phyloP scores from a whole-genome alignment of 2,888 invertebrate species.

The Trachelus iudaicus region DNA sequence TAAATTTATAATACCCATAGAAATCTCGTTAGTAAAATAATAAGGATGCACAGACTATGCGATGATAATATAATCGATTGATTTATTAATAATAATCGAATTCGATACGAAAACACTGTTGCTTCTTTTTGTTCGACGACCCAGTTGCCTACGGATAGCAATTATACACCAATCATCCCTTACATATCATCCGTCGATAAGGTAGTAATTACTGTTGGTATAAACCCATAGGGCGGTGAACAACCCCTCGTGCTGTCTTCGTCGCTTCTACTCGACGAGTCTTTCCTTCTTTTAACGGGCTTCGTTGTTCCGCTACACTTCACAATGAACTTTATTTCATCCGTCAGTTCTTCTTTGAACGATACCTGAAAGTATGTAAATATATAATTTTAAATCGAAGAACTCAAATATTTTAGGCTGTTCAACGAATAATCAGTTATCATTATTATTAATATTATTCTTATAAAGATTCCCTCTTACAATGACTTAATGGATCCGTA shows the following conservation, averaged over 20 bases:
- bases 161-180: neutral
- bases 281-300: conserved; percentile 70
- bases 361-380: conserved; percentile 67
- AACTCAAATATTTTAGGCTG: too few species aligned
- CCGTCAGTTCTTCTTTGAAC: conserved; percentile 74
- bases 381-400: neutral
- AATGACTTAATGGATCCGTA: neutral
- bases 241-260: conserved; percentile 38
- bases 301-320: conserved; percentile 78
- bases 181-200: conserved; percentile 36
- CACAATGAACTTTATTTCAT: conserved; percentile 79
- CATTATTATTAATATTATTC: conserved; percentile 1
- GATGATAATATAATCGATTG: neutral
- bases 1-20: neutral
- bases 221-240: conserved; percentile 50
- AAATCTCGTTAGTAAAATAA: neutral
- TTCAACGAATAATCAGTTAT: neutral
- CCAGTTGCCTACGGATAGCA: neutral
- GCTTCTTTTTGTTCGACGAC: neutral
- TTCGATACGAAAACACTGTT: neutral
- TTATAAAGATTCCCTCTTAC: neutral
- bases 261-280: conserved; percentile 61
- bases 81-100: neutral
- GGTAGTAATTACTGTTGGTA: conserved; percentile 50
- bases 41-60: neutral